Evolutionary conservation across 2,113 vertebrate species (phyloP).

Genomic region (Anarrhichthys ocellatus): DNA sequence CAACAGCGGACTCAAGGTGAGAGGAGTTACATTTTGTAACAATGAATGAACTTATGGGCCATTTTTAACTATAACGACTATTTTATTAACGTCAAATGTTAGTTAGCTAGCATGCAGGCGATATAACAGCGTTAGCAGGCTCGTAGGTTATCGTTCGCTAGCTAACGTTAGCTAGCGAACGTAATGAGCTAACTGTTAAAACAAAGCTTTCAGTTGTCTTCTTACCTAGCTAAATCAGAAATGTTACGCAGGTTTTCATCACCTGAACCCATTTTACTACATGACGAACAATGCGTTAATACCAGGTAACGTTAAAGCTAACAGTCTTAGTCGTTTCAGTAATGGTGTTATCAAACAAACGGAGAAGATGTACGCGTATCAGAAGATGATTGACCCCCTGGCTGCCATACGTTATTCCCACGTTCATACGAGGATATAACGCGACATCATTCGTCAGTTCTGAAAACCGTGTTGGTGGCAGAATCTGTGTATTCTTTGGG

Average conservation of each 20-base stretch:
- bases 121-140: neutral
- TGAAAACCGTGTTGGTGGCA: too few species aligned
- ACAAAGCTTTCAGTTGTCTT: too few species aligned
- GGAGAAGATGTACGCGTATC: too few species aligned
- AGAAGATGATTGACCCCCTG: neutral
- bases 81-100: neutral
- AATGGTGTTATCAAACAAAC: neutral
- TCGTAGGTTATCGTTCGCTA: neutral
- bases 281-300: neutral
- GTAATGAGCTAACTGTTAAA: neutral
- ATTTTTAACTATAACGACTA: neutral
- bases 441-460: too few species aligned
- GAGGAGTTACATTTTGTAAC: neutral
- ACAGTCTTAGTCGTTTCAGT: neutral
- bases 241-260: too few species aligned
- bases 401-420: neutral
- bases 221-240: neutral
- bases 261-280: neutral
- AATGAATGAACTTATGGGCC: neutral
- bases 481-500: too few species aligned
- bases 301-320: neutral
- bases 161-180: too few species aligned
- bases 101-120: neutral
- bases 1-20: conserved; percentile 78
- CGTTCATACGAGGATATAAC: too few species aligned